These are phyloP conservation scores for Knipowitschia caucasica DNA, from an alignment of 2,797 vertebrate species.

Conservation along the genomic window DNA sequence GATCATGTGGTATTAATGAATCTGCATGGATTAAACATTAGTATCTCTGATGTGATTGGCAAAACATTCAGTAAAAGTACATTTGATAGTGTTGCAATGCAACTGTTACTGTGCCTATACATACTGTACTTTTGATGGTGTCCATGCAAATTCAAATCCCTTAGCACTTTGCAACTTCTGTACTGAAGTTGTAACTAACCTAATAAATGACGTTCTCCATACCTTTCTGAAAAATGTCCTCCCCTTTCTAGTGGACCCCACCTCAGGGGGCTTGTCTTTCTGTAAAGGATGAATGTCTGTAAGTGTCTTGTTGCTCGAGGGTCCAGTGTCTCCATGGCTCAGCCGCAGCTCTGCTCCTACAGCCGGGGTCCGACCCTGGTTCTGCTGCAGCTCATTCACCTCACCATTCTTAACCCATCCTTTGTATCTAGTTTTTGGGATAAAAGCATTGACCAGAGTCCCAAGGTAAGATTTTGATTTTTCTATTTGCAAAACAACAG, in stretches of 20 bases:
- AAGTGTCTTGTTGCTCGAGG: conserved; percentile 10
- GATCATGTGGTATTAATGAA: too few species aligned
- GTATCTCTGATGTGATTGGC: not conserved
- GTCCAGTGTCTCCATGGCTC: conserved; percentile 69
- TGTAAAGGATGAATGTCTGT: conserved; percentile 22
- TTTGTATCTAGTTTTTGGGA: conserved; percentile 47
- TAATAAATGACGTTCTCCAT: not conserved
- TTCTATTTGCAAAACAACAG: not conserved
- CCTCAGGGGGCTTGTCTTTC: conserved; percentile 40
- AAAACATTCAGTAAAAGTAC: not conserved
- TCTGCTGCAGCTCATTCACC: conserved; percentile 50
- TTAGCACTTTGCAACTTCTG: conserved; percentile 1
- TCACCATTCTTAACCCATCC: conserved; percentile 45
- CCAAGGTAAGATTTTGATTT: conserved; percentile 57
- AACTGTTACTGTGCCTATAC: too few species aligned
- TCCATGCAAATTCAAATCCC: not conserved
- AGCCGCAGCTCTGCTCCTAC: conserved; percentile 47
- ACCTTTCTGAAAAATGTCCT: conserved; percentile 38
- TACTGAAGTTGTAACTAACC: not conserved
- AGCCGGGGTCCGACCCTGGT: conserved; percentile 35
- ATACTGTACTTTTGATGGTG: too few species aligned
- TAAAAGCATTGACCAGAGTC: conserved; percentile 12
- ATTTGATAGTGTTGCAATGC: too few species aligned
- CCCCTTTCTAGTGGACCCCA: conserved; percentile 52
- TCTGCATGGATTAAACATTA: not conserved